Percentiles rank a stretch among this genome's conserved stretches.
Conservation (phyloP, 2,797 vertebrate species). For the Crax fasciolata region DNA sequence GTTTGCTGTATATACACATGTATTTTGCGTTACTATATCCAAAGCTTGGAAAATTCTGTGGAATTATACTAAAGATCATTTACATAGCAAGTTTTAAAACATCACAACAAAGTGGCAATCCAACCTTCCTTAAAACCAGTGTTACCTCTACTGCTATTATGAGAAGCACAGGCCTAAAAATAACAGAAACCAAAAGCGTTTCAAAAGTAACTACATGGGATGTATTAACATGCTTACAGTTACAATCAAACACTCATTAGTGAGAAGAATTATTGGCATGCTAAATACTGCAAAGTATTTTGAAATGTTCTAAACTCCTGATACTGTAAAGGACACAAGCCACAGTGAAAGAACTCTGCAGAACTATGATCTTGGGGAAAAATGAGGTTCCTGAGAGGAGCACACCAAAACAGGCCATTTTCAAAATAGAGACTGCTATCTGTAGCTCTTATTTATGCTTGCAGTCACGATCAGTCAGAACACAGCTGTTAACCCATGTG, state of each 20-base stretch:
- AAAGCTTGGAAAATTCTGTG: neutral
- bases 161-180: neutral
- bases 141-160: neutral
- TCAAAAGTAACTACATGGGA: neutral
- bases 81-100: neutral
- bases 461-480: rapidly evolving
- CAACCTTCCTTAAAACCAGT: neutral
- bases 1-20: neutral
- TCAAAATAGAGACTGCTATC: neutral
- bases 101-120: neutral
- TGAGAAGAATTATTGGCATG: neutral
- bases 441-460: neutral
- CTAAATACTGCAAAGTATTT: neutral
- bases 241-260: neutral
- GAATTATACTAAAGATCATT: neutral
- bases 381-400: neutral
- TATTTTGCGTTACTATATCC: neutral
- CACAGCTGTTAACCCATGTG: neutral
- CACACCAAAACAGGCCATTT: neutral
- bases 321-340: neutral
- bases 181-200: neutral
- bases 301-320: neutral
- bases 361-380: rapidly evolving
- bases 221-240: neutral
- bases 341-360: neutral